phyloP scores from a whole-genome alignment of 2,113 vertebrate species.

The Heloderma charlesbogerti region DNA sequence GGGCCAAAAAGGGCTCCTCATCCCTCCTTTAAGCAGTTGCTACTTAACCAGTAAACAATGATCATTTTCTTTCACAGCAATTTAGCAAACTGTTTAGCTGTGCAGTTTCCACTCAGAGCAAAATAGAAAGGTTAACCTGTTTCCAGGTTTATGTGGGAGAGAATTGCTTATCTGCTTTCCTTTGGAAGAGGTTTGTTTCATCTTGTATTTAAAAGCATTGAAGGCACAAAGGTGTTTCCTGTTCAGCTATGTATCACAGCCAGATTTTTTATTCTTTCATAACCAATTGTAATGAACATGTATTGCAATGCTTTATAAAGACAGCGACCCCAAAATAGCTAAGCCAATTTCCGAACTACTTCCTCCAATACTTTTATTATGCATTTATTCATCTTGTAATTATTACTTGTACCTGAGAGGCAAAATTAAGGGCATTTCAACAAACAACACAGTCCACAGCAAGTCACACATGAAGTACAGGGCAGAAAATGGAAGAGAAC shows the following conservation, averaged over 20 bases:
- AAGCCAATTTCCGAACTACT: neutral
- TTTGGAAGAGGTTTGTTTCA: slow-evolving; percentile 61
- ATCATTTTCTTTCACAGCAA: slow-evolving; percentile 32
- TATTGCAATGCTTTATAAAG: neutral
- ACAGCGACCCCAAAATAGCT: neutral
- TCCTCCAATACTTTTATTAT: neutral
- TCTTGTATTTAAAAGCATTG: slow-evolving; percentile 58
- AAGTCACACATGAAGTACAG: neutral
- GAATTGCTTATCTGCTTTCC: slow-evolving; percentile 65
- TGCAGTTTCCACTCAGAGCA: slow-evolving; percentile 52
- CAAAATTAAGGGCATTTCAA: slow-evolving; percentile 52
- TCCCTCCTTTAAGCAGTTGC: neutral
- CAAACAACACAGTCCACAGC: slow-evolving; percentile 44
- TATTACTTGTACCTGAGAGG: neutral
- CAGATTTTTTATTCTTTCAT: slow-evolving; percentile 47
- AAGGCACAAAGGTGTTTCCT: slow-evolving; percentile 71
- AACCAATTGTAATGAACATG: neutral
- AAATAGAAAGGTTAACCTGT: slow-evolving; percentile 28
- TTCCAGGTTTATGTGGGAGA: slow-evolving; percentile 31
- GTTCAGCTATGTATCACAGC: slow-evolving; percentile 65
- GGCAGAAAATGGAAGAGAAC: neutral
- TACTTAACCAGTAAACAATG: neutral
- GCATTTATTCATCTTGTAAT: neutral
- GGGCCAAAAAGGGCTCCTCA: no score
- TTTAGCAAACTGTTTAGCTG: slow-evolving; percentile 33